Evolutionary conservation across 2,113 vertebrate genomes (phyloP), one percentile per base, ranked within the genome.

Genomic region (Sinosuthora webbiana): DNA sequence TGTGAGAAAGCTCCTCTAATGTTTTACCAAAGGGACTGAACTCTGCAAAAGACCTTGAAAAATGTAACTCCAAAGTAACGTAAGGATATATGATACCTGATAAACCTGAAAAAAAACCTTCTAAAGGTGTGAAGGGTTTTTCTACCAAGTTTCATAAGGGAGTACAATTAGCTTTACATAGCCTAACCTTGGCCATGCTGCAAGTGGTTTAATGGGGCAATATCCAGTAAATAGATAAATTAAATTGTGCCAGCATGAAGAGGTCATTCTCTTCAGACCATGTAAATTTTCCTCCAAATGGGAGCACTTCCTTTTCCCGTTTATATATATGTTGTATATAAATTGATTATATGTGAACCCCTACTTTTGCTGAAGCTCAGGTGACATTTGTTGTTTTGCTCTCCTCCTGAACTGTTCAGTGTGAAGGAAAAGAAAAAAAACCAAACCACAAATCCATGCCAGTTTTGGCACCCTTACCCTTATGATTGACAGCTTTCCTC

Each of bases 401-500:
- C 20, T 39, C 30, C 23, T 73, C 44, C 52, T 76, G 42, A 77
- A 57, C 33, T 83, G 25, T 41, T 60, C 30, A 53, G 45, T 35
- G 35, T 30, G 55, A 25, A 13, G 14, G 25, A 41, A 65, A 44
- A 20, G 18, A 25, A 42, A 25, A 27, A 49, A 28, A 75, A 2
- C 6, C 35, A 76, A 68, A 60, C 39, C 44, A 52, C 27, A 71
- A 63, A 84, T 21, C 59, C 39, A 28, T 63, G 62, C 74, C 73
- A 84, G 27, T 69, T 92, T 83, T 2, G 1, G 64, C 65, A 92
- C 81, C 42, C 96, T 94, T 95, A 68, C 91, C 79, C 78, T 92
- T 73, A 70, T 49, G 83, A 92, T 47, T 96, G 95, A 92, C 91
- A 74, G 28, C 15, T 93, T 94, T 84, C 68, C 85, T 94, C 86